Evolutionary conservation across 2,113 vertebrate genomes (phyloP).

Genomic region (Phocoena sinus): DNA sequence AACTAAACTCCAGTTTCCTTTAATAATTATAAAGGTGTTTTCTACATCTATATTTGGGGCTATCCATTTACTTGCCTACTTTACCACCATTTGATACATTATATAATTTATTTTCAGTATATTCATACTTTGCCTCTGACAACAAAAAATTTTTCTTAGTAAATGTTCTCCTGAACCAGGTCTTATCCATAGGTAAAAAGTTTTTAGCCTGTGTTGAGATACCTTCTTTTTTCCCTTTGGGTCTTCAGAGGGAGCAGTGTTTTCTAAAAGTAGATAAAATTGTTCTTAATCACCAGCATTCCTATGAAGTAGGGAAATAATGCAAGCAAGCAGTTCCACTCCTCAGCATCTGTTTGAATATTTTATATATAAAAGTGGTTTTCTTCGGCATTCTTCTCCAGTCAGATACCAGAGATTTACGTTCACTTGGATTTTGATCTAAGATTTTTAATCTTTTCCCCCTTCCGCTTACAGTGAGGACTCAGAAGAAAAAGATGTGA

Average conservation of each 20-base stretch:
- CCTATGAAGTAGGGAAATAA: not conserved
- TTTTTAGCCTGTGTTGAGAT: not conserved
- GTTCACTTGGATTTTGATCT: not conserved
- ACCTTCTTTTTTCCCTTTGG: not conserved
- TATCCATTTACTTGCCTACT: not conserved
- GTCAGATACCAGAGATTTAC: not conserved
- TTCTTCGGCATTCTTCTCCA: not conserved
- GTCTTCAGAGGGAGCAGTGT: not conserved
- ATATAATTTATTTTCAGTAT: not conserved
- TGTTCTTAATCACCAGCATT: not conserved
- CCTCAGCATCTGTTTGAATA: not conserved
- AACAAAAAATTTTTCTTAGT: not conserved
- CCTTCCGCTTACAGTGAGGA: slow-evolving; percentile 87
- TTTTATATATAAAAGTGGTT: not conserved
- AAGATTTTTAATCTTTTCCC: not conserved
- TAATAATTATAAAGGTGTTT: not conserved
- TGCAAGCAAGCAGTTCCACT: not conserved
- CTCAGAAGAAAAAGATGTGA: slow-evolving; percentile 96
- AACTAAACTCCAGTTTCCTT: not conserved
- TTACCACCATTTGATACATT: not conserved
- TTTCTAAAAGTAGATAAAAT: slow-evolving; percentile 2
- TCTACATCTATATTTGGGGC: not conserved
- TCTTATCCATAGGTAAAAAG: not conserved
- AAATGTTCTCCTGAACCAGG: not conserved
- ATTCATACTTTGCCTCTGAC: not conserved